A percentile compares a stretch with the other conserved stretches of the same genome.
phyloP scores from a whole-genome alignment of 2,113 vertebrate genomes.

The Nothocercus nigrocapillus region DNA sequence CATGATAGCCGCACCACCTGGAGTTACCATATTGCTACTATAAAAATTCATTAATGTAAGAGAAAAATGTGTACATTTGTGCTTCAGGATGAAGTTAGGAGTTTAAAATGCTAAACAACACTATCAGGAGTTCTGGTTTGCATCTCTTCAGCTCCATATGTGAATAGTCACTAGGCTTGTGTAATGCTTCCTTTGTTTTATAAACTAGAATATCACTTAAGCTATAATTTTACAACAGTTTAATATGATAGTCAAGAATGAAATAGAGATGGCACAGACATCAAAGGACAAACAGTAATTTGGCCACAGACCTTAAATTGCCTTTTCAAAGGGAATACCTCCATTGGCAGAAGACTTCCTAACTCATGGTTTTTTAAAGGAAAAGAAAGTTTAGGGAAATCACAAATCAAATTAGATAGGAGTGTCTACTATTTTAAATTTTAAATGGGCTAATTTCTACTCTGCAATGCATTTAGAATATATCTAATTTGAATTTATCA shows the following conservation, averaged over 20 bases:
- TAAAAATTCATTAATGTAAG: slow-evolving; percentile 69
- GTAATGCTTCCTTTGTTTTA: slow-evolving; percentile 25
- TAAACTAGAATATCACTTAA: slow-evolving; percentile 2
- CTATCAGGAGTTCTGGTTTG: not conserved
- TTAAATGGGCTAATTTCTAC: slow-evolving; percentile 24
- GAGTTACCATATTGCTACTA: slow-evolving; percentile 64
- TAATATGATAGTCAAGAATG: not conserved
- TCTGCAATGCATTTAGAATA: slow-evolving; percentile 1
- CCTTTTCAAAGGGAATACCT: slow-evolving; percentile 38
- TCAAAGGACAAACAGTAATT: not conserved
- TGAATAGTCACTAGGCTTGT: not conserved
- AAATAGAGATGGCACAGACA: not conserved
- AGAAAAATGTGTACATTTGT: slow-evolving; percentile 56
- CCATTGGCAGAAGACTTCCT: slow-evolving; percentile 28
- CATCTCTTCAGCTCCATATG: not conserved
- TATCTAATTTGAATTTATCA: slow-evolving; percentile 63
- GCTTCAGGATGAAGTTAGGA: slow-evolving; percentile 42
- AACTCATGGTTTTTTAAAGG: not conserved
- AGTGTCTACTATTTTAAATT: slow-evolving; percentile 9
- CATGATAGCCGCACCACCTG: slow-evolving; percentile 69
- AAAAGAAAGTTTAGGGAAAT: slow-evolving; percentile 11
- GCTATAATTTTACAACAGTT: slow-evolving; percentile 14
- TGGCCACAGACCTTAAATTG: not conserved
- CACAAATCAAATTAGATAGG: not conserved
- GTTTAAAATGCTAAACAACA: slow-evolving; percentile 58